phyloP scores from a whole-genome alignment of 1,140 invertebrate genomes.

The Anoplophora glabripennis region DNA sequence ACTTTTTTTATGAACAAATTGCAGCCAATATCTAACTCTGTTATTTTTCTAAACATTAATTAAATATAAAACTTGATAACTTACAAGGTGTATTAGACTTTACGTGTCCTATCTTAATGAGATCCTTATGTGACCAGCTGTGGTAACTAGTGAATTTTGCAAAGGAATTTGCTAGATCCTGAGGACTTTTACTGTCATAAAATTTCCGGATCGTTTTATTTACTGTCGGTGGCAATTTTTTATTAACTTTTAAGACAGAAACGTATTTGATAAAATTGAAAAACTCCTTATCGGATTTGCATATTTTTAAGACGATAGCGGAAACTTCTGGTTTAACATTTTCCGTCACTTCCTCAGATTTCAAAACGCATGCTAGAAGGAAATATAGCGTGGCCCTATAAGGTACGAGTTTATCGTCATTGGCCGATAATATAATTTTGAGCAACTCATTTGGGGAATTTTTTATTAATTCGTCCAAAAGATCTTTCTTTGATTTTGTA shows the following conservation, averaged over 20 bases:
- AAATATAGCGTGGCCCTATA: constrained; percentile 24
- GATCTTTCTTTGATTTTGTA: background rate
- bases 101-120: constrained; percentile 62
- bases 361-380: constrained; percentile 19
- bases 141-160: constrained; percentile 57
- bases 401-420: constrained; percentile 24
- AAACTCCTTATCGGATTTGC: constrained; percentile 53
- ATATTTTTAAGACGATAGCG: constrained; percentile 49
- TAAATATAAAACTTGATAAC: too few relatives aligned
- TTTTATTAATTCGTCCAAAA: constrained; percentile 1
- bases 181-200: constrained; percentile 56
- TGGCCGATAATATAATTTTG: constrained; percentile 20
- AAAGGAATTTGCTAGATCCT: constrained; percentile 56
- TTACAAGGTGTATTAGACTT: constrained; percentile 51
- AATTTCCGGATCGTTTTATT: constrained; percentile 55
- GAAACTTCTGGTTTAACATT: constrained; percentile 47
- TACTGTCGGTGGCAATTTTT: constrained; percentile 56
- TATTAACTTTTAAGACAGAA: constrained; percentile 47
- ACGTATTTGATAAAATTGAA: constrained; percentile 58
- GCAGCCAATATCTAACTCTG: background rate
- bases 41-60: background rate
- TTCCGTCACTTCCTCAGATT: constrained; percentile 1
- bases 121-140: constrained; percentile 65
- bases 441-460: constrained; percentile 24
- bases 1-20: too few relatives aligned